Evolutionary conservation across 2,797 vertebrate genomes (phyloP).

Genomic region (Trachurus trachurus): DNA sequence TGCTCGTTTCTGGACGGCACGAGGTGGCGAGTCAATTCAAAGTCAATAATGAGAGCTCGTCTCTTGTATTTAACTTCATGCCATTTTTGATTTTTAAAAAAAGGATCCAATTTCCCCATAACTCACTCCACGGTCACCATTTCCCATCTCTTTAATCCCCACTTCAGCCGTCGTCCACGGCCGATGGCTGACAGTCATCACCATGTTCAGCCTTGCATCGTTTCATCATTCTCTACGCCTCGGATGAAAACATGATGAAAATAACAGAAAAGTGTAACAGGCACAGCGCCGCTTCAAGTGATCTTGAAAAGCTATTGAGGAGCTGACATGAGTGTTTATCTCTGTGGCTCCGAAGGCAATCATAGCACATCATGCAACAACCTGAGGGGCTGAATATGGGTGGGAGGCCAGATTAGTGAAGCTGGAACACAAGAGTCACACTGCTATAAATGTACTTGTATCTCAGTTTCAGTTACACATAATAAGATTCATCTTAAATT

Average conservation of each 20-base stretch:
- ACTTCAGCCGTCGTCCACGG: not conserved
- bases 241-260: not conserved
- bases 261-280: not conserved
- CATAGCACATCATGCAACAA: constrained; percentile 54
- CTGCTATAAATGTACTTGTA: constrained; percentile 10
- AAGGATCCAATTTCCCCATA: not conserved
- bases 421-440: constrained; percentile 18
- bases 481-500: not conserved
- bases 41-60: constrained; percentile 6
- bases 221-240: not conserved
- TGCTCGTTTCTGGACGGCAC: constrained; percentile 9
- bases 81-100: constrained; percentile 12
- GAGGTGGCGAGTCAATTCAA: constrained; percentile 30
- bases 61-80: constrained; percentile 5
- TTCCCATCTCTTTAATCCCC: not conserved
- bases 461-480: not conserved
- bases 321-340: constrained; percentile 41
- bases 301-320: constrained; percentile 54
- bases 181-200: not conserved
- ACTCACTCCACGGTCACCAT: not conserved
- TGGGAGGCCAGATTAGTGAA: constrained; percentile 14
- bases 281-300: constrained; percentile 28
- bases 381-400: constrained; percentile 39
- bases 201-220: not conserved
- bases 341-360: constrained; percentile 53